Evolutionary conservation across 23 tunicate genomes (phyloP), one percentile per base, ranked within the genome.

Genomic region (Trididemnum clinides): DNA sequence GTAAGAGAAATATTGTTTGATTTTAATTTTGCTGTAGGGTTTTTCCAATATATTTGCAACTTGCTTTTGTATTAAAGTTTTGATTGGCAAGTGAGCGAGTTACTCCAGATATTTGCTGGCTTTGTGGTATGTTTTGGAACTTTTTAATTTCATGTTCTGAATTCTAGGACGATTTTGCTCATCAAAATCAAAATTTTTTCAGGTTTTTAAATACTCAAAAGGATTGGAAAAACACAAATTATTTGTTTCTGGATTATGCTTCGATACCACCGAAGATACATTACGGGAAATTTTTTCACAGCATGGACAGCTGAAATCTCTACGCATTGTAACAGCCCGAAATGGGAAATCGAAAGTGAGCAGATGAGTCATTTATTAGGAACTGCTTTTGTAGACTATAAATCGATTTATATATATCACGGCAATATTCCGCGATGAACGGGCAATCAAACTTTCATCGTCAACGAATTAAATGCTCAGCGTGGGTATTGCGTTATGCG

Each of bases 201-300:
- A 93, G 98, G 80, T 83, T 21, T 94, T 94, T 88, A 89, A 81
- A 35, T 94, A 94, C 69, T 82, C 84, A 1, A 77, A 81, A 2
- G 85, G 90, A 37, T 72, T 94, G 85, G 98, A 94, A 51, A 81
- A 82, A 19, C 93, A 94, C 90, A 94, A 94, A 50, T 74, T 94
- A 10, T 94, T 94, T 35, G 81, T 94, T 4, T 85, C 94, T 34
- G 85, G 85, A 25, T 34, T 94, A 22, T 88, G 87, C 25, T 87
- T 87, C 25, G 59, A 81, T 22, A 94, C 98, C 5, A 94, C 94
- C 2, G 94, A 89, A 51, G 90, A 85, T 0, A 85, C 80, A 20
- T 23, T 94, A 69, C 28, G 72, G 27, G 57, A 82, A 74, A 37
- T 64, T 1, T 94, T 94, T 71, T 73, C 88, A 3, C 34, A 51